Conservation (phyloP, 2,797 vertebrate species). For the Alectoris magna region DNA sequence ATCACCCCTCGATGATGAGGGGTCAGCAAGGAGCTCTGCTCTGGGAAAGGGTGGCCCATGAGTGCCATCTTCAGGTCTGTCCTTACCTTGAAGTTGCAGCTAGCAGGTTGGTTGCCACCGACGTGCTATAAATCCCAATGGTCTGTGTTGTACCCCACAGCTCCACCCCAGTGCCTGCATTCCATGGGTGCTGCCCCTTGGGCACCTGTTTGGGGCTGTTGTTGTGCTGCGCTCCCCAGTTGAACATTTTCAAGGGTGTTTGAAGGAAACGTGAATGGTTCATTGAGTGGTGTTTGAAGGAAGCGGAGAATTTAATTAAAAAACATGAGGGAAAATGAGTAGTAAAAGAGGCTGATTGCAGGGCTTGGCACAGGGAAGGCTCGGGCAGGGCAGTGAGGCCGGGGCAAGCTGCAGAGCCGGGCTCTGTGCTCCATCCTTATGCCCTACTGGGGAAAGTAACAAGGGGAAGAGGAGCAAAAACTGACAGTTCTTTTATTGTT, state of each 20-base stretch:
- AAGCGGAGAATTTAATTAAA: conserved; percentile 79
- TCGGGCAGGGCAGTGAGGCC: neutral
- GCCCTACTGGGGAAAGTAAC: neutral
- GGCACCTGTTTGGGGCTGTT: neutral
- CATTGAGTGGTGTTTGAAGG: conserved; percentile 77
- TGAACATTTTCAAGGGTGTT: conserved; percentile 78
- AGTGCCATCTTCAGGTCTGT: conserved; percentile 69
- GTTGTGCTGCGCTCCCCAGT: conserved; percentile 45
- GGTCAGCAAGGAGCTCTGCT: conserved; percentile 5
- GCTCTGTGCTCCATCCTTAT: neutral
- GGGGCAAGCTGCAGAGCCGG: neutral
- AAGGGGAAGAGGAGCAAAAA: neutral
- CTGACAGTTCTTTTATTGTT: conserved; percentile 46
- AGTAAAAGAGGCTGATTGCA: conserved; percentile 66
- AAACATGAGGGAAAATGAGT: conserved; percentile 79
- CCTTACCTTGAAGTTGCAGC: conserved; percentile 10
- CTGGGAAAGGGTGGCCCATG: conserved; percentile 63
- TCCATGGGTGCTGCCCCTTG: neutral
- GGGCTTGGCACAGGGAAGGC: neutral
- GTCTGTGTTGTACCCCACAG: accelerated
- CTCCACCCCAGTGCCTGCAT: neutral
- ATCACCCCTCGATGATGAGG: neutral
- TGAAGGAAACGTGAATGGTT: conserved; percentile 79
- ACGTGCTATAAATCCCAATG: neutral
- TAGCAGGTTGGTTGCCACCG: conserved; percentile 11